A percentile compares a stretch with the other conserved stretches of the same genome.
Conservation (phyloP, 2,113 vertebrate species). For the Struthio camelus region DNA sequence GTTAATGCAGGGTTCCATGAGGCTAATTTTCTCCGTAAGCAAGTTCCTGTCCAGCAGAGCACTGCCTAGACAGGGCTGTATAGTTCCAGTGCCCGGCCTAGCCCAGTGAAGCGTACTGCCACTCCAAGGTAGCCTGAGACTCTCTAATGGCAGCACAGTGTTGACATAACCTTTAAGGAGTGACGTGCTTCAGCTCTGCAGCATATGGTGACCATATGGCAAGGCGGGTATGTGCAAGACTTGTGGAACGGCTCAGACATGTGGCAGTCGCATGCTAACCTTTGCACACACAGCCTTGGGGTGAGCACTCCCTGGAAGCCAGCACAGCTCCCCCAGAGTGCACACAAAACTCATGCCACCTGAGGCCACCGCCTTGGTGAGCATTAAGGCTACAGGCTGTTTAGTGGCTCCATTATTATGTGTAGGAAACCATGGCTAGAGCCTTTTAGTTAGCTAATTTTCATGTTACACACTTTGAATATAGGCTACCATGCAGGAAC, state of each 20-base stretch:
- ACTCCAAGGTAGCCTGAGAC: neutral
- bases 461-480: neutral
- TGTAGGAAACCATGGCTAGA: neutral
- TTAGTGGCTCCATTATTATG: neutral
- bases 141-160: neutral
- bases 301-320: neutral
- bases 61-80: neutral
- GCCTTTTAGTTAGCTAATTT: neutral
- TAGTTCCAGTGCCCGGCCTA: neutral
- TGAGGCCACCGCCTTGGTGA: neutral
- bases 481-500: neutral
- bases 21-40: fast-evolving
- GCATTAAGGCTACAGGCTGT: neutral
- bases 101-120: neutral
- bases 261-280: neutral
- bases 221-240: neutral
- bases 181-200: neutral
- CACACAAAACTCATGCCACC: neutral
- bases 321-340: neutral
- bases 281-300: neutral
- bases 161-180: neutral
- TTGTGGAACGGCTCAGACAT: neutral
- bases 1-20: fast-evolving
- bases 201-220: fast-evolving
- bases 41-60: neutral